Base-by-base conservation (phyloP, 2,888 invertebrate genomes). In the Vandiemenella viatica region DNA sequence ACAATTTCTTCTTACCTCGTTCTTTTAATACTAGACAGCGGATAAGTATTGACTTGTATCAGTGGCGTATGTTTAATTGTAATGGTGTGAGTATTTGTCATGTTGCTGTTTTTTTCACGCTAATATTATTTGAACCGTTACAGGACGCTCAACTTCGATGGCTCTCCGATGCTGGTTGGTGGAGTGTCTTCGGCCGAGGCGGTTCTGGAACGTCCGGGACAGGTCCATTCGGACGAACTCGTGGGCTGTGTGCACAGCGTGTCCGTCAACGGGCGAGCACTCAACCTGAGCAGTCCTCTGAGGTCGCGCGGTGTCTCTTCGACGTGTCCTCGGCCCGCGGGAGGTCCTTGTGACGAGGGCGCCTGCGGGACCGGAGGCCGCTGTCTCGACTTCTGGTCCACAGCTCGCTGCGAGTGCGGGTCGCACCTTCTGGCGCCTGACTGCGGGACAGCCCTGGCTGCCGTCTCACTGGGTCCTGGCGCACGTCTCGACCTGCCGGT, bases 211-310 rank as follows among this genome's bases (percentile, higher is more conserved):
- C 76, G 91, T 41, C 88, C 88, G 0, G 90, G 89, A 0, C 92
- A 93, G 67, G 79, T 95, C 37, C 83, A 83, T 59, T 83, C 91
- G 0, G 92, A 93, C 62, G 93, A 95, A 63, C 80, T 96, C 52
- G 82, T 93, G 15, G 96, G 96, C 5, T 96, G 96, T 62, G 79
- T 95, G 56, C 90, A 92, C 61, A 89, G 89, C 57, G 83, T 93
- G 2, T 78, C 84, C 0, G 77, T 95, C 47, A 92, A 95, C 61
- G 92, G 91, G 4, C 76, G 89, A 18, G 70, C 79, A 1, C 63
- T 92, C 19, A 91, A 92, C 62, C 69, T 92, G 46, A 85, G 85
- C 51, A 80, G 74, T 56, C 88, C 91, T 0, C 58, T 87, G 2
- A 71, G 78, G 45, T 78, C 84, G 4, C 73, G 78, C 5, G 82